Evolutionary conservation across 2,113 vertebrate species (phyloP), one percentile per base, ranked within the genome.

Genomic region (Pipa parva): DNA sequence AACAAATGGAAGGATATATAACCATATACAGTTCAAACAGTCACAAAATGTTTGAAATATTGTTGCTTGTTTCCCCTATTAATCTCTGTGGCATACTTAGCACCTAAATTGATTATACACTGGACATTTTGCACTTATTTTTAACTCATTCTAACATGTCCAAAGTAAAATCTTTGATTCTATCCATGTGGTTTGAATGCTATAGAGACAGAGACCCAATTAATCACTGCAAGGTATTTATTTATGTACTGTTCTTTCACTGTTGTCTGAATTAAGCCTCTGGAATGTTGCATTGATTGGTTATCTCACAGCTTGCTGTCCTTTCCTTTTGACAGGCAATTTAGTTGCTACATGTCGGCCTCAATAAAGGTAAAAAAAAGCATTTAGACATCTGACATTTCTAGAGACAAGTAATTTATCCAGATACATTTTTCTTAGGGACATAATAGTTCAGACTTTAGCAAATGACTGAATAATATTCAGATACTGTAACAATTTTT

Each of bases 281-380:
- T 60, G 58, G 48, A 61, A 61, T 27, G 36, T 60, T 42, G 46
- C 48, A 70, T 70, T 70, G 57, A 70, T 70, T 70, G 66, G 66
- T 58, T 70, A 61, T 70, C 58, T 70, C 66, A 54, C 66, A 70
- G 66, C 48, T 52, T 70, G 58, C 66, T 45, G 66, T 70, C 66
- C 61, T 57, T 70, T 54, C 66, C 24, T 46, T 70, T 61, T 70
- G 66, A 70, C 66, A 70, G 57, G 57, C 66, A 70, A 70, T 70
- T 70, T 70, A 70, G 66, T 70, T 54, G 31, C 66, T 70, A 61
- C 66, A 61, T 61, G 58, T 70, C 56, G 25, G 59, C 59, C 60
- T 71, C 52, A 71, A 63, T 63, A 63, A 71, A 58, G 18, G 21
- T 18, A 29, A 66, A 57, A 71, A 51, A 71, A 58, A 50, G 45